phyloP scores from a whole-genome alignment of 1,140 invertebrate genomes.

The Diuraphis noxia region DNA sequence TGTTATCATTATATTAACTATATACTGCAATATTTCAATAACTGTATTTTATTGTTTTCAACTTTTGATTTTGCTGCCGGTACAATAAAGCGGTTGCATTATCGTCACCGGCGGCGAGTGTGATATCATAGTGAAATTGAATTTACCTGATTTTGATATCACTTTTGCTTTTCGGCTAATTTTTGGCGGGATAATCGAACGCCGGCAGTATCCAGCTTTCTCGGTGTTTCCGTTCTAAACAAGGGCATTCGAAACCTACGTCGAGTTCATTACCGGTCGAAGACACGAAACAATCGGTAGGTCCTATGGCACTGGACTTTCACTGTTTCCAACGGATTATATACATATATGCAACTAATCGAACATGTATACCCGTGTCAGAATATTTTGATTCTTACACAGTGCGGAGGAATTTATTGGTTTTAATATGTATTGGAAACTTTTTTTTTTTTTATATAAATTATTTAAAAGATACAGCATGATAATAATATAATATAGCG shows the following conservation, averaged over 20 bases:
- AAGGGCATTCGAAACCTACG: conserved; percentile 40
- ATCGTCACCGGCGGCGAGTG: neutral
- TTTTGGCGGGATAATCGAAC: neutral
- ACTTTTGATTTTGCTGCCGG: neutral
- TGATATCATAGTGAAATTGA: neutral
- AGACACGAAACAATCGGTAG: conserved; percentile 38
- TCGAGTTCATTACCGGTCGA: conserved; percentile 45
- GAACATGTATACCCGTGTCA: neutral
- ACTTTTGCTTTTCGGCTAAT: conserved; percentile 15
- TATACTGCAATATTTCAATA: neutral
- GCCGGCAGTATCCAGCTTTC: neutral
- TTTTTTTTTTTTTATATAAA: neutral
- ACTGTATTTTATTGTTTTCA: neutral
- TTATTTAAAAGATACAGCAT: neutral
- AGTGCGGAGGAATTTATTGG: neutral
- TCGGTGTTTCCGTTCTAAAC: conserved; percentile 21
- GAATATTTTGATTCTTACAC: neutral
- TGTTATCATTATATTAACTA: neutral
- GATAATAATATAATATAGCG: neutral
- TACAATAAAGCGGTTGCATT: neutral
- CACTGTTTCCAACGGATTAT: conserved; percentile 34
- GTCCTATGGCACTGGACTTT: conserved; percentile 19
- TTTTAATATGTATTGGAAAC: neutral
- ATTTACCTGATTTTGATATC: neutral
- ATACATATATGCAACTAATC: neutral